Base-by-base conservation (phyloP, 2,797 vertebrate genomes). In the Lutjanus argentimaculatus region DNA sequence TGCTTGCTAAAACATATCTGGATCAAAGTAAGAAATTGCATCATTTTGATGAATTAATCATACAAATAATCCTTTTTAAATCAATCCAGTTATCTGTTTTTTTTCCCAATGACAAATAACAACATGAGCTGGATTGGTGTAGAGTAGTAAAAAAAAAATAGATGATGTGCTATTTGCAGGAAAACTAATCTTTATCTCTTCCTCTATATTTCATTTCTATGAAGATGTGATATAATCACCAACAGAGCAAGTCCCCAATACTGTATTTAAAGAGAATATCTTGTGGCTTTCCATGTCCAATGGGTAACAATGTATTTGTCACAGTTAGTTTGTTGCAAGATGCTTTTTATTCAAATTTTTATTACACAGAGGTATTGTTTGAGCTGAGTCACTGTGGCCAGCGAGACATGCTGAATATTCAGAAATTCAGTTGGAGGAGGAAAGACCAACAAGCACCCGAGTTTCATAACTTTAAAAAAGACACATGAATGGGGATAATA, bases 341-440 rank as follows among this genome's bases (percentile, higher is more conserved):
- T 84, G 75, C 82, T 83, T 68, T 77, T 68, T 53, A 74, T 84
- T 82, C 83, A 79, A 56, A 79, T 87, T 42, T 89, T 84, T 75
- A 89, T 88, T 80, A 89, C 83, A 90, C 85, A 78, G 64, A 73
- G 65, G 75, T 80, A 83, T 79, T 91, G 75, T 86, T 87, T 46
- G 75, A 64, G 70, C 72, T 78, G 64, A 85, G 67, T 77, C 84
- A 83, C 64, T 62, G 62, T 56, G 72, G 59, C 72, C 77, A 48
- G 15, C 40, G 67, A 84, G 89, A 87, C 59, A 82, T 71, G 77
- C 80, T 89, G 82, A 89, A 89, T 86, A 80, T 85, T 83, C 67
- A 79, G 42, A 83, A 79, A 81, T 85, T 63, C 36, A 69, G 13
- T 69, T 59, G 48, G 25, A 73, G 46, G 21, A 66, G 45, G 30